Evolutionary conservation across 2,113 vertebrate genomes (phyloP).

Genomic region (zebrafish (Danio rerio)): DNA sequence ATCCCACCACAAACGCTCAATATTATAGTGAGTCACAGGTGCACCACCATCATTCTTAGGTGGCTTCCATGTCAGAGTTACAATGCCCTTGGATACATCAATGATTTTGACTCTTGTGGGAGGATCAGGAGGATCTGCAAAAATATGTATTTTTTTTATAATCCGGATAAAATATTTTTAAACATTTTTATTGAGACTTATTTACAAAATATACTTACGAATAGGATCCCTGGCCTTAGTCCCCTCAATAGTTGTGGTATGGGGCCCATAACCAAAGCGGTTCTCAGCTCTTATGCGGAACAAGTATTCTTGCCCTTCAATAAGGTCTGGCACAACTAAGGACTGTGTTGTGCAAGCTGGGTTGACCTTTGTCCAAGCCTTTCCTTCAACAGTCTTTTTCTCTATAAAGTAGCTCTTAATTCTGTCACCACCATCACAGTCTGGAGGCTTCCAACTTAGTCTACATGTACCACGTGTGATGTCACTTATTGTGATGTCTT

Average conservation of each 20-base stretch:
- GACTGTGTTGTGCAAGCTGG: constrained; percentile 87
- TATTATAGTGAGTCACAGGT: constrained; percentile 94
- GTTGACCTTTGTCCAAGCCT: constrained; percentile 97
- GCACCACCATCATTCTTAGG: constrained; percentile 95
- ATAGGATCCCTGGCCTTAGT: constrained; percentile 92
- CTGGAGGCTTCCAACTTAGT: constrained; percentile 94
- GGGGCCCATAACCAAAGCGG: constrained; percentile 87
- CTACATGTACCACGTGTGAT: constrained; percentile 91
- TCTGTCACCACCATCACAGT: constrained; percentile 91
- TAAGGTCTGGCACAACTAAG: constrained; percentile 88
- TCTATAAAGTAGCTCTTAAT: constrained; percentile 96
- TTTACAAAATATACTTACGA: constrained; percentile 76
- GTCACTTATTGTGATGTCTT: constrained; percentile 93
- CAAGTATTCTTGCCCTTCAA: constrained; percentile 90
- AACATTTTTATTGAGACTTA: not conserved
- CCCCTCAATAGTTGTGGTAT: constrained; percentile 79
- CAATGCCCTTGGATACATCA: constrained; percentile 86
- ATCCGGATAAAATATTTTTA: not conserved
- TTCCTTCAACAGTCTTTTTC: constrained; percentile 90
- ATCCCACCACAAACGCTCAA: constrained; percentile 94
- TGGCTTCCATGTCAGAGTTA: constrained; percentile 91
- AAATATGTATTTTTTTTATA: not conserved
- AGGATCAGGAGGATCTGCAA: constrained; percentile 93
- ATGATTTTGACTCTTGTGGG: constrained; percentile 91
- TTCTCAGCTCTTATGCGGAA: constrained; percentile 96